A percentile compares a stretch with the other conserved stretches of the same genome.
Conservation (phyloP, 1,140 invertebrate genomes). For the Ditylenchus dipsaci region DNA sequence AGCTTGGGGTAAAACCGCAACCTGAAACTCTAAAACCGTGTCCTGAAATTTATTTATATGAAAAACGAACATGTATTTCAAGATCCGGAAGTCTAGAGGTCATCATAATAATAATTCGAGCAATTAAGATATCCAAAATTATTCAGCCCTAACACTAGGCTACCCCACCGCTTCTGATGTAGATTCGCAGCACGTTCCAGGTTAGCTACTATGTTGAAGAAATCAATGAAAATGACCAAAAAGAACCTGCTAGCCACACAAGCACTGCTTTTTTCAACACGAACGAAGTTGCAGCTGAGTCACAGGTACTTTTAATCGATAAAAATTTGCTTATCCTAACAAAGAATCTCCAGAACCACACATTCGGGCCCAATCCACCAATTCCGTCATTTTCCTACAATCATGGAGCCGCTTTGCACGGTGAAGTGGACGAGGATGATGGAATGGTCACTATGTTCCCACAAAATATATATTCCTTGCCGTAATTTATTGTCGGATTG, state of each 20-base stretch:
- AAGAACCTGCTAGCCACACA: neutral
- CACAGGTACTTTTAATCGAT: neutral
- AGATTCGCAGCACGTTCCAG: neutral
- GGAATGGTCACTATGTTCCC: neutral
- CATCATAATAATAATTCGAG: no score
- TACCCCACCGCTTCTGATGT: neutral
- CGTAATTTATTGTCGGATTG: neutral
- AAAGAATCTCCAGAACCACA: neutral
- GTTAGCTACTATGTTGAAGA: neutral
- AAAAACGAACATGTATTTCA: no score
- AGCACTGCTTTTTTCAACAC: neutral
- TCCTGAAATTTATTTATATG: no score
- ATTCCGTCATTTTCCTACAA: no score
- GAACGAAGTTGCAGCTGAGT: neutral
- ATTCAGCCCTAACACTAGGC: no score
- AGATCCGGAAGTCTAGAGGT: no score
- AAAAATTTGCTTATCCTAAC: no score
- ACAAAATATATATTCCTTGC: conserved; percentile 5
- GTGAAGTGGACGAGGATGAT: neutral
- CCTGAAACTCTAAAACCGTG: no score
- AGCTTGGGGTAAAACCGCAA: no score
- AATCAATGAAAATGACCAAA: neutral
- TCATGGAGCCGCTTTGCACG: neutral
- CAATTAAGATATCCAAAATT: no score
- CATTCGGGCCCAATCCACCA: no score